Evolutionary conservation across 2,888 invertebrate genomes (phyloP), one percentile per base, ranked within the genome.

Genomic region (Hirtodrosophila alboralis): DNA sequence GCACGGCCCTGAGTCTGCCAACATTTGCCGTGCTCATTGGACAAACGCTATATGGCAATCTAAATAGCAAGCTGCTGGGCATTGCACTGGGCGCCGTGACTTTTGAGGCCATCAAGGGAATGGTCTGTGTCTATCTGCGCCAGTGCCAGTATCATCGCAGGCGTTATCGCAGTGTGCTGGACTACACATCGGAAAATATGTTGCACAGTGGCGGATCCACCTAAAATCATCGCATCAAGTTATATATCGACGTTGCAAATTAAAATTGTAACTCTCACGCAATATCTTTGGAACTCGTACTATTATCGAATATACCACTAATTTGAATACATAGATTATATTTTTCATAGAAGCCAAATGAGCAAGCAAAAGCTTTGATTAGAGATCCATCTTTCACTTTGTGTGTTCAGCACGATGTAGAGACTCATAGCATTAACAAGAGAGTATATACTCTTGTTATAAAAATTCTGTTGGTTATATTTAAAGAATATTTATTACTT

Each of bases 11-110:
- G 2, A 62, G 77, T 6, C 23, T 81, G 36, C 81, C 86, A 43
- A 74, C 63, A 26, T 58, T 76, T 8, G 49, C 69, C 10, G 56
- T 71, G 1, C 5, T 75, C 2, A 36, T 86, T 5, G 68, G 77
- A 0, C 59, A 47, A 8, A 47, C 45, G 0, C 16, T 84, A 0
- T 86, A 45, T 4, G 36, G 52, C 4, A 49, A 41, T 8, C 3
- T 62, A 3, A 28, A 43, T 4, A 71, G 44, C 49, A 66, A 44
- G 14, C 4, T 58, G 1, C 6, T 63, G 6, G 41, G 57, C 49
- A 43, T 76, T 3, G 14, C 37, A 0, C 10, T 81, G 10, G 81
- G 81, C 10, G 84, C 84, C 0, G 5, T 85, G n/a, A 71, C 84
- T 4, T 81, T 64, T 31, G 54, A 74, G 41, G 58, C 40, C 0